Base-by-base conservation (phyloP, 2,888 invertebrate genomes). In the Nebria brevicollis region DNA sequence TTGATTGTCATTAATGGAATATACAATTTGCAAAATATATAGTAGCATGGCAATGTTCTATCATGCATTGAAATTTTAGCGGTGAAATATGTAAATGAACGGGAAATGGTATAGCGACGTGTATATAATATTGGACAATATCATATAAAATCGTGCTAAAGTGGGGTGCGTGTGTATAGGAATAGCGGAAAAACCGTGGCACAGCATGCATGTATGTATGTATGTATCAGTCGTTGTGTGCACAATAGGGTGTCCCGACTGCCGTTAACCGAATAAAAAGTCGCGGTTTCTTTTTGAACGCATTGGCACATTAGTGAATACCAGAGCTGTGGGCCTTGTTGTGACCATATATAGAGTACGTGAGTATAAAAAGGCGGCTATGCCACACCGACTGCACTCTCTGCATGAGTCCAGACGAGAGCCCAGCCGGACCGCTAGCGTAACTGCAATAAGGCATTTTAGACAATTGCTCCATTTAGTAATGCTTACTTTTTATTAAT, bases 301-400 rank as follows among this genome's bases (percentile, higher is more conserved):
- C 66, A 87, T 86, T 87, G 76, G 82, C 81, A 84, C 83, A 84
- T 84, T 84, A 83, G 83, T 83, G 82, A 83, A 83, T 82, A 83
- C 84, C 83, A 81, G 82, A 82, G 80, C 80, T 80, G 82, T 54
- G 54, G 54, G 54, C 76, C 83, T 79, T 81, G 83, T 82, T 83
- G 82, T 83, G 80, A 77, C 81, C 84, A 83, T 84, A 84, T 83
- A 84, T 68, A 54, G 54, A 54, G 54, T 54, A 68, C 68, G 68
- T 68, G 68, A 68, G 68, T 13, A 68, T 68, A 68, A 68, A 68
- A 15, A 68, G 25, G 13, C 68, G 65, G 15, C 34, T 34, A 34
- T 34, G 34, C 34, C 34, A 34, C 34, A 34, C 34, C 34, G 34
- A 34, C 34, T 34, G 34, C 34, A 34, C 54, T 11, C 54, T 54